Percentiles rank a stretch among this genome's conserved stretches.
These are phyloP conservation scores for Stegodyphus dumicola DNA, from an alignment of 1,140 invertebrate genomes.

Conservation along the genomic window DNA sequence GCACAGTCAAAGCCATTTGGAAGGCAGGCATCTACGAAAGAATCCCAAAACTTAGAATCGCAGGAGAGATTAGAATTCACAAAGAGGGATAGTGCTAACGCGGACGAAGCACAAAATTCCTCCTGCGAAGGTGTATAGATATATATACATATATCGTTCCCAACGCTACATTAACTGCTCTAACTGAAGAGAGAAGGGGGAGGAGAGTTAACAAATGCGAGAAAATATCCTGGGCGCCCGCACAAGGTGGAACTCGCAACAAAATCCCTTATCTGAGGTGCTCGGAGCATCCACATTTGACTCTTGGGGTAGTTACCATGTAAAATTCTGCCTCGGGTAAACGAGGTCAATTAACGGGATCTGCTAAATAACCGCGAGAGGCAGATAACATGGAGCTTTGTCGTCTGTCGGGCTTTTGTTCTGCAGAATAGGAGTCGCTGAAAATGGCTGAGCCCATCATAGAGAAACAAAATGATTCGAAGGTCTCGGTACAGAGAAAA, in stretches of 20 bases:
- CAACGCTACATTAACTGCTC: slow-evolving; percentile 54
- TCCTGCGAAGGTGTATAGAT: slow-evolving; percentile 24
- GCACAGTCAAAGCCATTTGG: slow-evolving; percentile 48
- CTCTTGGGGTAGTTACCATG: neutral
- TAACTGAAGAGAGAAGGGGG: slow-evolving; percentile 14
- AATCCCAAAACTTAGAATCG: slow-evolving; percentile 17
- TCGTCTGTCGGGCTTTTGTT: no score
- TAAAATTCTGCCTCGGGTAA: slow-evolving; percentile 54
- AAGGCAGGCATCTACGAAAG: slow-evolving; percentile 25
- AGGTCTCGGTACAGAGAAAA: no score
- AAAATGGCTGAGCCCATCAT: no score
- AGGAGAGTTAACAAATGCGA: slow-evolving; percentile 33
- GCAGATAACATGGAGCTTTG: slow-evolving; percentile 24
- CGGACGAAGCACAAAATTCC: neutral
- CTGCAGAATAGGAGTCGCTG: no score
- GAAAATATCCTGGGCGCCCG: slow-evolving; percentile 15
- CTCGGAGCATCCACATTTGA: neutral
- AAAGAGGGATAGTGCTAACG: slow-evolving; percentile 16
- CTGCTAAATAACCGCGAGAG: slow-evolving; percentile 57
- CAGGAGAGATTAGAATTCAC: slow-evolving; percentile 28
- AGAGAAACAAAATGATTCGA: no score
- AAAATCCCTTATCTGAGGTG: neutral
- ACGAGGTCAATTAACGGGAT: slow-evolving; percentile 61
- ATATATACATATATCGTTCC: slow-evolving; percentile 40
- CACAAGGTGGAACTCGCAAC: neutral